Base-by-base conservation (phyloP, 2,113 vertebrate genomes). In the Myiagra hebetior region DNA sequence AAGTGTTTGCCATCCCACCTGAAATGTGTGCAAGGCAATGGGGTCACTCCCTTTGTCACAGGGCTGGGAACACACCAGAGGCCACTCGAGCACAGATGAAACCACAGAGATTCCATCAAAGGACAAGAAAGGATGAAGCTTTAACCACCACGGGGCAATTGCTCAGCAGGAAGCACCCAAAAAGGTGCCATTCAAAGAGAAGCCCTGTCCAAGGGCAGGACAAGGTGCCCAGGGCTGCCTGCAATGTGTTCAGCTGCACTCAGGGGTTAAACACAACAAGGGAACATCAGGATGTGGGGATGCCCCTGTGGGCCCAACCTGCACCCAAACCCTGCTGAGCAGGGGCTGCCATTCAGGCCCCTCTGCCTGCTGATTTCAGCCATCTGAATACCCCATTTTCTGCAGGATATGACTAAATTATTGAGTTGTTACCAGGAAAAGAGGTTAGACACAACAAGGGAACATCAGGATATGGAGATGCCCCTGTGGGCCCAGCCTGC, bases 271-370 rank as follows among this genome's bases (percentile, higher is more conserved):
- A 68, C 18, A 33, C 19, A 68, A 7, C 21, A 5, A 56, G 26
- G 13, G 26, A 67, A 42, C 31, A 24, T 8, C 31, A 50, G 26
- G 62, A 30, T 75, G 62, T 42, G 41, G 15, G 23, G 30, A 18
- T 6, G 6, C 16, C 3, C 1, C 2, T 4, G 6, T 4, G 64
- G 42, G 52, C 42, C 14, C 57, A 10, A 6, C 26, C 26, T 17
- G 13, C 26, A 53, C 57, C 13, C 50, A 68, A 57, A 57, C 8
- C 49, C 33, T 3, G 4, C 13, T 5, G 33, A 39, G 78, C 60
- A 47, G 64, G 13, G 23, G 9, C 3, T 24, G 46, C 28, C 15
- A 5, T 72, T 6, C 8, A 0, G 10, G 3, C 30, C 59, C 4
- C 24, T 5, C 41, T 17, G 39, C 7, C 59, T 44, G 27, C 19